These are phyloP conservation scores for Conus canariensis DNA, from an alignment of 2,888 invertebrate species.

Conservation along the genomic window DNA sequence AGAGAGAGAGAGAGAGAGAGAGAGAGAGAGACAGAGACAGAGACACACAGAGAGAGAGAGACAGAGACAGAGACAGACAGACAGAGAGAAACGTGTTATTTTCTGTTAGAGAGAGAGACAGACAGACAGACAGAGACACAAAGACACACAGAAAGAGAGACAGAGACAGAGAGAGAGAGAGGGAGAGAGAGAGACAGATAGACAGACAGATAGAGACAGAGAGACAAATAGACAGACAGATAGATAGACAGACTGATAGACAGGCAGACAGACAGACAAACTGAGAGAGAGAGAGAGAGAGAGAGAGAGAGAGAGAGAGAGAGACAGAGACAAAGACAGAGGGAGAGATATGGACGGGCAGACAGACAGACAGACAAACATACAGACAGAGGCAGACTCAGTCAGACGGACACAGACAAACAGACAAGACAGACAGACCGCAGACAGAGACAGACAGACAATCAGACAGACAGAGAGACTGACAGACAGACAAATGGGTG, in stretches of 20 bases:
- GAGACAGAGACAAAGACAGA: too few relatives aligned
- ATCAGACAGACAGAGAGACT: neutral
- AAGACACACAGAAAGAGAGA: too few relatives aligned
- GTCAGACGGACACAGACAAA: too few relatives aligned
- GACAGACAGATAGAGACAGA: too few relatives aligned
- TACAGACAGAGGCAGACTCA: neutral
- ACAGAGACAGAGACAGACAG: too few relatives aligned
- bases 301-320: slow-evolving; percentile 18
- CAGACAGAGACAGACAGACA: neutral
- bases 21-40: neutral
- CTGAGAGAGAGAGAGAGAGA: neutral
- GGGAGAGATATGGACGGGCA: too few relatives aligned
- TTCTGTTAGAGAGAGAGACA: neutral
- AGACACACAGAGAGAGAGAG: too few relatives aligned
- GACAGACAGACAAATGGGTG: neutral
- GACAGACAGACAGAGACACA: neutral
- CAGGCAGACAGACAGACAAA: neutral
- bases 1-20: neutral
- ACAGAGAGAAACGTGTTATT: neutral
- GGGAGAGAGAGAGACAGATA: too few relatives aligned
- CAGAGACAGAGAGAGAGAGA: too few relatives aligned
- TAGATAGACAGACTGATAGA: too few relatives aligned
- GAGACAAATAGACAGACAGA: too few relatives aligned
- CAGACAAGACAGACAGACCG: too few relatives aligned
- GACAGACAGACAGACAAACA: neutral